phyloP scores from a whole-genome alignment of 1,140 invertebrate genomes.

The Bombus superbus region DNA sequence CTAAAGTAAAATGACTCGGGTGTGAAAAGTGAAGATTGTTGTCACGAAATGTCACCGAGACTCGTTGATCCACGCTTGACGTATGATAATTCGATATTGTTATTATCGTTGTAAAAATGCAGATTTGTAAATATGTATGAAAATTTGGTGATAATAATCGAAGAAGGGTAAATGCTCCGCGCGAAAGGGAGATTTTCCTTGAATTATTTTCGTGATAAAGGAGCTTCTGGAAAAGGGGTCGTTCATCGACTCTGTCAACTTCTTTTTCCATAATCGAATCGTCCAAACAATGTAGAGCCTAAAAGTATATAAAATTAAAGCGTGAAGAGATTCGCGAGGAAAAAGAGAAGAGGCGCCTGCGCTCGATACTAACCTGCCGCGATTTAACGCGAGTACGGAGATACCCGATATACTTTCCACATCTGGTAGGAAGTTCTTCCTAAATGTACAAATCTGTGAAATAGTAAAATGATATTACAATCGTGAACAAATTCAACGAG shows the following conservation, averaged over 20 bases:
- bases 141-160: neutral
- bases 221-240: no score
- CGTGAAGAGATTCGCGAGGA: neutral
- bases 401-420: neutral
- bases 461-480: neutral
- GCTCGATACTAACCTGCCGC: conserved; percentile 17
- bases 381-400: no score
- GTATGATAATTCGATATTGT: no score
- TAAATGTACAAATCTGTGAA: neutral
- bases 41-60: neutral
- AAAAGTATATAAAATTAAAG: neutral
- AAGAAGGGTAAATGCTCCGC: neutral
- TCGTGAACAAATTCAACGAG: neutral
- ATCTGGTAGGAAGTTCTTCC: neutral
- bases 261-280: neutral
- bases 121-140: neutral
- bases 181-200: neutral
- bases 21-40: neutral
- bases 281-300: neutral
- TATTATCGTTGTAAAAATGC: neutral
- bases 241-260: neutral
- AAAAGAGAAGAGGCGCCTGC: neutral
- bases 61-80: no score
- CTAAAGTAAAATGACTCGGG: neutral
- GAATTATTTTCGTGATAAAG: neutral